Evolutionary conservation across 2,888 invertebrate species (phyloP), one percentile per base, ranked within the genome.

Genomic region (Pogonocherus hispidulus): DNA sequence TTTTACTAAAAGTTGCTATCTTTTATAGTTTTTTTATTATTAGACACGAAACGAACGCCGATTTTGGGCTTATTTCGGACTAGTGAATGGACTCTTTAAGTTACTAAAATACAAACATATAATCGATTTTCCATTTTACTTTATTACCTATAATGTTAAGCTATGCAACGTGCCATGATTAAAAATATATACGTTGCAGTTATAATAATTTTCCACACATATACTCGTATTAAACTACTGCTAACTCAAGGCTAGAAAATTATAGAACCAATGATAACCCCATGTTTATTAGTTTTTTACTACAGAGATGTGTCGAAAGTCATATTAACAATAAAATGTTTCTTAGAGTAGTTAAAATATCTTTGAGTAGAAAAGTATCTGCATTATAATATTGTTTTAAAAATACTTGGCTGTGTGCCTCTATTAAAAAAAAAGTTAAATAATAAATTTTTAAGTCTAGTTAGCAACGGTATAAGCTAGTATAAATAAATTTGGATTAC

Each of bases 161-260:
- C 62, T 66, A 11, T 41, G 56, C 55, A 62, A 69, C 65, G 63
- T 63, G 49, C 69, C 63, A 65, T 56, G 65, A 52, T 65, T 46
- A 56, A 63, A 65, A 41, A 60, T 49, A 27, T 59, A 35, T 65
- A 65, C 69, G 60, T 60, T 51, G 60, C 44, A 62, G 62, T 35
- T 23, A 57, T 49, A 27, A 52, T 19, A 16, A 52, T 18, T 18
- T 9, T n/a, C 32, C 8, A 11, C 11, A 32, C 32, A 32, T 11
- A 32, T 32, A n/a, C 52, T n/a, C n/a, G n/a, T 16, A 52, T 52
- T 27, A 18, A 52, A 2, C n/a, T n/a, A 52, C 14, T 14, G 23
- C 51, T 16, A 27, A 51, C 19, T 19, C 23, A 27, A 32, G 27
- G 11, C 18, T 32, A 32, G 27, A 52, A 52, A n/a, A 22, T n/a